Evolutionary conservation across 2,113 vertebrate genomes (phyloP).

Genomic region (Dissostichus mawsoni): DNA sequence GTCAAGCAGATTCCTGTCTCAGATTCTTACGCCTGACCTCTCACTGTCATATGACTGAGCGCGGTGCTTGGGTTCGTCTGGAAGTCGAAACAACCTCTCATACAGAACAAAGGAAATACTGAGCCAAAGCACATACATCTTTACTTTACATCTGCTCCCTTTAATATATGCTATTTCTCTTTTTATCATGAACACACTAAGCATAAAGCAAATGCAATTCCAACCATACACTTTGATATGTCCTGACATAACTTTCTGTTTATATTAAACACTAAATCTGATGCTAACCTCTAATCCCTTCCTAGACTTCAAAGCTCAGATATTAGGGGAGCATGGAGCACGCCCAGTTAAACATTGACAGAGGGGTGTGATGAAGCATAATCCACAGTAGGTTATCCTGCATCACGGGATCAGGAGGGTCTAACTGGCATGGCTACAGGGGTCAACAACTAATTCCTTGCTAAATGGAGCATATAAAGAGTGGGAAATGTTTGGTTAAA

Average conservation of each 20-base stretch:
- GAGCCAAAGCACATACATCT: not conserved
- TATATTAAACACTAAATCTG: slow-evolving; percentile 43
- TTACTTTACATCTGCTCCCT: not conserved
- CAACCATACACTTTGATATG: not conserved
- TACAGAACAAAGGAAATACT: slow-evolving; percentile 24
- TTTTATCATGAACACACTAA: not conserved
- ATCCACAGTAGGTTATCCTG: slow-evolving; percentile 44
- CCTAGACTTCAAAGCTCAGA: slow-evolving; percentile 51
- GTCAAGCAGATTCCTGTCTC: slow-evolving; percentile 29
- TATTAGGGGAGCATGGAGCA: slow-evolving; percentile 14
- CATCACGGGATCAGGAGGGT: slow-evolving; percentile 43
- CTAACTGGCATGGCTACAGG: not conserved
- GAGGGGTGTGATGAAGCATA: slow-evolving; percentile 48
- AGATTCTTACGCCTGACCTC: slow-evolving; percentile 32
- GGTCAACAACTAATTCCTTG: slow-evolving; percentile 5
- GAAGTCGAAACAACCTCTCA: slow-evolving; percentile 2
- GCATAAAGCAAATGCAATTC: not conserved
- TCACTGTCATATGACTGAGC: slow-evolving; percentile 65
- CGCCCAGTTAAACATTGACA: slow-evolving; percentile 51
- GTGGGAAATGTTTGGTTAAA: not conserved
- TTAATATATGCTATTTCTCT: not conserved
- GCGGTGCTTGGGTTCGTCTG: slow-evolving; percentile 17
- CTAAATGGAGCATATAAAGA: not conserved
- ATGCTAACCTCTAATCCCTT: slow-evolving; percentile 49
- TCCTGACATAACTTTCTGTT: slow-evolving; percentile 44